Base-by-base conservation (phyloP, 2,113 vertebrate species). In the Prolemur simus region DNA sequence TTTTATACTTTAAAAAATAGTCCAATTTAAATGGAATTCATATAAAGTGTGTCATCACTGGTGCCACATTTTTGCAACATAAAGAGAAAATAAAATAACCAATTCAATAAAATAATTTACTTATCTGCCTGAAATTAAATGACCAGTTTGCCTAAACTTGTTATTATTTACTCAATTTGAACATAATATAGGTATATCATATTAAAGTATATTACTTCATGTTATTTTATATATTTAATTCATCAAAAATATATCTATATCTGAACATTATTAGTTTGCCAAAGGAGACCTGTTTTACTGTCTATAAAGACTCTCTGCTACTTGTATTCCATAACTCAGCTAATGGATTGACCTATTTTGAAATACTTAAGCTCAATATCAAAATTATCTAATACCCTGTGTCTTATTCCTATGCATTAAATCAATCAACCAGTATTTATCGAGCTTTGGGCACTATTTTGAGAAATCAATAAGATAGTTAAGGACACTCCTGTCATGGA, bases 1-100 rank as follows among this genome's bases (percentile, higher is more conserved):
- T 47, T 74, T 94, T 74, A 60, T 25, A 45, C 29, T 63, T 77
- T 52, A n/a, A 92, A 89, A 96, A 54, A 4, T 18, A 63, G 17
- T 60, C n/a, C 63, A 80, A 89, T 58, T 81, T 52, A 86, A 96
- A 95, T 84, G 9, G 21, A 92, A 60, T 89, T 93, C n/a, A 73
- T 37, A 47, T 2, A 89, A 83, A 8, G n/a, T 27, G 12, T 42
- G 11, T 4, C 8, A 18, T 11, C 42, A 18, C 12, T 85, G 20
- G 12, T 5, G 45, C 45, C 5, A 15, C 49, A n/a, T 2, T 82
- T 77, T 71, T 52, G 15, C 63, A 73, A 58, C 2, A 29, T 12
- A 76, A 74, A 37, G 20, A 84, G 3, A 56, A 92, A 54, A 54
- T 8, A 68, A 90, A 88, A 66, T 42, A 63, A 71, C 20, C 32